These are phyloP conservation scores for Callionymus lyra DNA, from an alignment of 2,113 vertebrate genomes.

Conservation along the genomic window DNA sequence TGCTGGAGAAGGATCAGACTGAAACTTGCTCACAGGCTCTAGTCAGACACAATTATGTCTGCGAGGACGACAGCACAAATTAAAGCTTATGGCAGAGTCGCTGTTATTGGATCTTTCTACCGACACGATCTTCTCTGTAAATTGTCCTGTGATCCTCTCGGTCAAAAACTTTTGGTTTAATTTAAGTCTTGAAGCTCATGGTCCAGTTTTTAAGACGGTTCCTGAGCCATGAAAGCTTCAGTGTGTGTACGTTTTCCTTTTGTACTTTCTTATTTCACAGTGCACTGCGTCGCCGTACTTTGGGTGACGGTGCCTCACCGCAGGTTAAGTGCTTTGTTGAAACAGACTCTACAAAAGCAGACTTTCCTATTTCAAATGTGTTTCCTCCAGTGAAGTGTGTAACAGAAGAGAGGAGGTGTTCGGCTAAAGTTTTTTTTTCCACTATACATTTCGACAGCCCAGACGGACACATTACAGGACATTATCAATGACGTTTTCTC, in stretches of 20 bases:
- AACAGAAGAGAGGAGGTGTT: no score
- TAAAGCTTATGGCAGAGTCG: constrained; percentile 10
- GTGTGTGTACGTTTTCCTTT: constrained; percentile 5
- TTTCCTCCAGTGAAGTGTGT: no score
- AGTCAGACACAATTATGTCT: constrained; percentile 42
- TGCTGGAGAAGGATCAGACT: constrained; percentile 14
- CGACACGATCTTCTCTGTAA: constrained; percentile 18
- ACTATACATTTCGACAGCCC: no score
- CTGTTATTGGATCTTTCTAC: constrained; percentile 10
- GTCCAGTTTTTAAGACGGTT: constrained; percentile 25
- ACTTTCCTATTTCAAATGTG: constrained; percentile 6
- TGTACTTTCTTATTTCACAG: constrained; percentile 23
- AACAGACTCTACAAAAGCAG: not conserved
- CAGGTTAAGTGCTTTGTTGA: constrained; percentile 15
- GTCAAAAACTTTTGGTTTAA: constrained; percentile 31
- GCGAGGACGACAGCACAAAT: constrained; percentile 24
- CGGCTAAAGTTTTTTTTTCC: no score
- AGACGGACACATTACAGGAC: no score
- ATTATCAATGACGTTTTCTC: no score
- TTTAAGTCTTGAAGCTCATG: constrained; percentile 50
- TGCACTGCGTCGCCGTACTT: constrained; percentile 16
- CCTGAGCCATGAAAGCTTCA: constrained; percentile 18
- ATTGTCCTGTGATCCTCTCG: constrained; percentile 6
- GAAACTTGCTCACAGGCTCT: constrained; percentile 25
- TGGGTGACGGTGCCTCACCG: not conserved